These are phyloP conservation scores for Tinamus major DNA, from an alignment of 2,797 vertebrate species.

Conservation along the genomic window DNA sequence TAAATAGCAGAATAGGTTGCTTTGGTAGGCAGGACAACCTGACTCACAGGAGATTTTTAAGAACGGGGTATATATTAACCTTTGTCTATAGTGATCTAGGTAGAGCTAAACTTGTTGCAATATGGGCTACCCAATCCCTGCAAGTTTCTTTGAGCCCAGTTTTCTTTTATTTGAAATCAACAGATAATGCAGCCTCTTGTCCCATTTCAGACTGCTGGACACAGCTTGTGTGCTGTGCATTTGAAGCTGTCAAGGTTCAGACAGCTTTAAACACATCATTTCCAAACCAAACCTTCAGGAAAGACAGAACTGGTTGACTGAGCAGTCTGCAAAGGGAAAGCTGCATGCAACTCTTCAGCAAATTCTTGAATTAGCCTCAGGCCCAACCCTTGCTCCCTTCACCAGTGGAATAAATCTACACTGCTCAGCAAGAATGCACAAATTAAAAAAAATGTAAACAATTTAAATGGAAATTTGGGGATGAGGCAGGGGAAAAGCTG, in stretches of 20 bases:
- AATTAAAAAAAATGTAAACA: not conserved
- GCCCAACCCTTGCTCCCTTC: not conserved
- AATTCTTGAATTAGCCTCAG: not conserved
- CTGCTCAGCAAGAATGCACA: not conserved
- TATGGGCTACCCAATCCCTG: not conserved
- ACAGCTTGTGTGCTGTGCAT: not conserved
- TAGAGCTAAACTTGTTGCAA: not conserved
- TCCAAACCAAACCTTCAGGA: not conserved
- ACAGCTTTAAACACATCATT: not conserved
- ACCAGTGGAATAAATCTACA: not conserved
- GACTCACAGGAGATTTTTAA: not conserved
- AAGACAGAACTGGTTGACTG: not conserved
- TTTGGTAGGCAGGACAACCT: not conserved
- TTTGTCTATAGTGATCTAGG: not conserved
- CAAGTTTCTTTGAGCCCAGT: not conserved
- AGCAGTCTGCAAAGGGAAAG: not conserved
- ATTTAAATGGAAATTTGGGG: not conserved
- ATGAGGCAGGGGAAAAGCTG: not conserved
- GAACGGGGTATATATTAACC: not conserved
- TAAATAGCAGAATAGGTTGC: not conserved
- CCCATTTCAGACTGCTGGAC: not conserved
- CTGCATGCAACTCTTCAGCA: not conserved
- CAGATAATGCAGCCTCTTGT: not conserved
- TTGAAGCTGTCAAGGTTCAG: not conserved
- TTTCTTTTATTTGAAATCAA: not conserved